Conservation (phyloP, 2,113 vertebrate species). For the Zosterops hypoxanthus region DNA sequence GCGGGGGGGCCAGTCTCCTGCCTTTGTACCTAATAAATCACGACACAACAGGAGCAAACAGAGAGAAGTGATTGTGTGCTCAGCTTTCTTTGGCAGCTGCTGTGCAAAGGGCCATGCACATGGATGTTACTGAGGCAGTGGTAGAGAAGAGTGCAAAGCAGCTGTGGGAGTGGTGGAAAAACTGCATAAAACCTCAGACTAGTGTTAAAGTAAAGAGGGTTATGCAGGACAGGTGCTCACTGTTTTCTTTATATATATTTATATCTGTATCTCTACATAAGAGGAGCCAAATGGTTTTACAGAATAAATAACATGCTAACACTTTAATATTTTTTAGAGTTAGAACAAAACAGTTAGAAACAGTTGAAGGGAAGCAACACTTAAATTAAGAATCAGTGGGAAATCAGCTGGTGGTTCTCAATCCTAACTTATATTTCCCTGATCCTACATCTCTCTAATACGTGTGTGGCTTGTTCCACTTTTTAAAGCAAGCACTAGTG, state of each 20-base stretch:
- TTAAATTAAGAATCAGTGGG: neutral
- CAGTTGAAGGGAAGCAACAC: neutral
- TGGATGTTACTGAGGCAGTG: neutral
- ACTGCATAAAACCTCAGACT: neutral
- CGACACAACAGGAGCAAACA: conserved; percentile 84
- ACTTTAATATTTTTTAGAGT: neutral
- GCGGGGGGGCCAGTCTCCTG: conserved; percentile 82
- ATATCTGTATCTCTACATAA: neutral
- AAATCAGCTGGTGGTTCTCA: neutral
- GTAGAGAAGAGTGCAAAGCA: neutral
- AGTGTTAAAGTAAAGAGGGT: neutral
- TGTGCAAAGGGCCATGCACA: conserved; percentile 36
- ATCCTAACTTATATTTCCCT: neutral
- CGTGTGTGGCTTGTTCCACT: fast-evolving
- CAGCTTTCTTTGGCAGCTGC: conserved; percentile 20
- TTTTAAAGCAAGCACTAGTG: neutral
- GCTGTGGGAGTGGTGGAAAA: neutral
- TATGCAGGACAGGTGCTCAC: neutral
- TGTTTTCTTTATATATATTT: neutral
- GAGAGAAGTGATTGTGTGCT: conserved; percentile 77
- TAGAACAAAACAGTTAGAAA: neutral
- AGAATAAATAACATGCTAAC: neutral
- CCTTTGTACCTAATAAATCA: conserved; percentile 84
- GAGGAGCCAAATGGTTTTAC: neutral
- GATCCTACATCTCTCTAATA: neutral